Percentiles rank a stretch among this genome's conserved stretches.
These are phyloP conservation scores for Epinotia brunnichana DNA, from an alignment of 2,888 invertebrate genomes.

Conservation along the genomic window DNA sequence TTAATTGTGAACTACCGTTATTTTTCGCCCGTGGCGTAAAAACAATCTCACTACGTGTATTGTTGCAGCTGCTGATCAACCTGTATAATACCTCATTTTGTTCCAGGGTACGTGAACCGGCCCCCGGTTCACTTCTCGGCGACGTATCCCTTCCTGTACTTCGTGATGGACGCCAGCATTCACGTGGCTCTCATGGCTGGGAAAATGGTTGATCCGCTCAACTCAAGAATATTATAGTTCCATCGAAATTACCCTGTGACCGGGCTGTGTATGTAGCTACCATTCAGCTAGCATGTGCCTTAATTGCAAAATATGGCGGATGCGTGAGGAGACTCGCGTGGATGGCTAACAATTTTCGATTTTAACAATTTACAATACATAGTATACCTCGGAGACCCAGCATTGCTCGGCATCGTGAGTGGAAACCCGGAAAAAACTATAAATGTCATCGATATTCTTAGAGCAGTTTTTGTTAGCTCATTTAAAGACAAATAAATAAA, in stretches of 20 bases:
- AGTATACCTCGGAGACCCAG: too few relatives aligned
- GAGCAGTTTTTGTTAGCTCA: too few relatives aligned
- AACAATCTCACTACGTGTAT: too few relatives aligned
- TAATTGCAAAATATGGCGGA: not conserved
- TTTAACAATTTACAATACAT: not conserved
- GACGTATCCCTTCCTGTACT: constrained; percentile 92
- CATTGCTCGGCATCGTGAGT: too few relatives aligned
- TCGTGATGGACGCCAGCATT: constrained; percentile 91
- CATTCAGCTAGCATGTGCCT: not conserved
- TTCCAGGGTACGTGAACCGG: constrained; percentile 77
- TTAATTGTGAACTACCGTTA: not conserved
- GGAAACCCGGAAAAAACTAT: too few relatives aligned
- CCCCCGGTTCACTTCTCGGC: constrained; percentile 89
- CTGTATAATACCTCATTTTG: constrained; percentile 16
- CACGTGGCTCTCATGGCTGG: constrained; percentile 92
- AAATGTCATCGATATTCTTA: too few relatives aligned
- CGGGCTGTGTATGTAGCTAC: not conserved
- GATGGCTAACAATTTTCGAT: not conserved
- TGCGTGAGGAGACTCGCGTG: not conserved
- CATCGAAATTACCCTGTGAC: not conserved
- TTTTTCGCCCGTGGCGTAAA: not conserved
- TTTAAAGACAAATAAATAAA: too few relatives aligned
- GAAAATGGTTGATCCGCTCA: constrained; percentile 92
- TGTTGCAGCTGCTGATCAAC: too few relatives aligned
- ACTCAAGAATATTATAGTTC: constrained; percentile 89